Conservation (phyloP, 2,797 vertebrate species). For the Pteropus rufus region DNA sequence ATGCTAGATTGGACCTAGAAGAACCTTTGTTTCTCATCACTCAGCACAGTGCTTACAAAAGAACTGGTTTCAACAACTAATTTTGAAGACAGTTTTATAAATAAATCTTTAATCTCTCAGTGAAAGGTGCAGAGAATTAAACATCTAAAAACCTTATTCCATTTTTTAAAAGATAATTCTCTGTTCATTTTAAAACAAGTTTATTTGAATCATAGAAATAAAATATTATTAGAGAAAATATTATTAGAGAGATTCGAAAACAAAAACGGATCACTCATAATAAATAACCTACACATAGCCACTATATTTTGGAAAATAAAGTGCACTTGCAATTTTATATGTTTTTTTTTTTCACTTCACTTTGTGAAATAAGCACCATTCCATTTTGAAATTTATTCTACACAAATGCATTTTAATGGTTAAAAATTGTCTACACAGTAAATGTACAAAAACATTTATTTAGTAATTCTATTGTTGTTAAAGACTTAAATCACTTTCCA, state of each 20-base stretch:
- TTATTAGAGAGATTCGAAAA: not conserved
- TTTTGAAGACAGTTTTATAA: not conserved
- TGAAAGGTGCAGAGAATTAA: not conserved
- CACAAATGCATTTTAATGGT: not conserved
- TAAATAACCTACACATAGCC: not conserved
- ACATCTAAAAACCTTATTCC: not conserved
- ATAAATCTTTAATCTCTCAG: not conserved
- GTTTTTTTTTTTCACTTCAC: not conserved
- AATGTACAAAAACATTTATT: not conserved
- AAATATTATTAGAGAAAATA: not conserved
- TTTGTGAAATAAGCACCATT: not conserved
- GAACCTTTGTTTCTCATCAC: not conserved
- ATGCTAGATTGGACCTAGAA: not conserved
- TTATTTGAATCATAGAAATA: not conserved
- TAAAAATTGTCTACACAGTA: not conserved
- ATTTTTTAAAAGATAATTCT: not conserved
- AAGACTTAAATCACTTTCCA: not conserved
- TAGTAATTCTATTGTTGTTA: not conserved
- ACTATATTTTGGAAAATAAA: not conserved
- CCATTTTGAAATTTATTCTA: not conserved
- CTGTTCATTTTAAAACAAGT: not conserved
- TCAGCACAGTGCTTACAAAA: not conserved
- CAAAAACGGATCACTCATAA: not conserved
- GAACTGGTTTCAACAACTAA: not conserved
- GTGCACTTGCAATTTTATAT: not conserved